Evolutionary conservation across 2,797 vertebrate species (phyloP).

Genomic region (Scleropages formosus): DNA sequence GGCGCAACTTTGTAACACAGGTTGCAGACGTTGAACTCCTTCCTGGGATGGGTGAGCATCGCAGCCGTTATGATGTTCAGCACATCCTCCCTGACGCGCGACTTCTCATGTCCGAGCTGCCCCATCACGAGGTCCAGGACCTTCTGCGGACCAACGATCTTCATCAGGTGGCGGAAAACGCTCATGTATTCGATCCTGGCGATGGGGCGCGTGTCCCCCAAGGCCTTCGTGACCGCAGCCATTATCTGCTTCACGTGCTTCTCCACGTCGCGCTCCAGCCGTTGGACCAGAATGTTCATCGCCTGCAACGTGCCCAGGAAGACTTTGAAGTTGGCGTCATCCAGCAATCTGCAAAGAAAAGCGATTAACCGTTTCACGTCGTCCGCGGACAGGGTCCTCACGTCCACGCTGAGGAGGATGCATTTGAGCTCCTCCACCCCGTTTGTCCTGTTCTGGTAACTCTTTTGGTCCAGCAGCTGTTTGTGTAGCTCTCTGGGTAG

Average conservation of each 20-base stretch:
- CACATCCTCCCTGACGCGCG: slow-evolving; percentile 77
- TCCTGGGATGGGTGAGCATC: slow-evolving; percentile 75
- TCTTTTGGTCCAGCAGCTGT: slow-evolving; percentile 79
- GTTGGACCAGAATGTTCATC: slow-evolving; percentile 75
- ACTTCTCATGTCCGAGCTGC: slow-evolving; percentile 78
- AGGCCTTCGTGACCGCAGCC: slow-evolving; percentile 69
- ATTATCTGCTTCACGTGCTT: slow-evolving; percentile 71
- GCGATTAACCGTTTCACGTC: slow-evolving; percentile 73
- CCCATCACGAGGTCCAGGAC: slow-evolving; percentile 75
- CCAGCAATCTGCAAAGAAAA: slow-evolving; percentile 74
- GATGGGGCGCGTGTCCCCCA: slow-evolving; percentile 75
- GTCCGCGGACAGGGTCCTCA: slow-evolving; percentile 58
- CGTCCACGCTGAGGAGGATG: slow-evolving; percentile 62
- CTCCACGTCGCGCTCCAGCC: slow-evolving; percentile 65
- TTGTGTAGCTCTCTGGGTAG: slow-evolving; percentile 79
- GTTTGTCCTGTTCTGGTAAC: slow-evolving; percentile 79
- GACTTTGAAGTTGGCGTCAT: slow-evolving; percentile 84
- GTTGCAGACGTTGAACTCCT: slow-evolving; percentile 75
- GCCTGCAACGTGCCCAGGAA: slow-evolving; percentile 78
- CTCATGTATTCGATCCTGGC: slow-evolving; percentile 77
- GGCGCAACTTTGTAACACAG: slow-evolving; percentile 79
- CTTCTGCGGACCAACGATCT: slow-evolving; percentile 68
- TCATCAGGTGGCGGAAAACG: slow-evolving; percentile 77
- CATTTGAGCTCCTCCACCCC: slow-evolving; percentile 83
- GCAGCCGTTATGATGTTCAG: slow-evolving; percentile 77